phyloP scores from a whole-genome alignment of 2,113 vertebrate genomes.

The Albula glossodonta region DNA sequence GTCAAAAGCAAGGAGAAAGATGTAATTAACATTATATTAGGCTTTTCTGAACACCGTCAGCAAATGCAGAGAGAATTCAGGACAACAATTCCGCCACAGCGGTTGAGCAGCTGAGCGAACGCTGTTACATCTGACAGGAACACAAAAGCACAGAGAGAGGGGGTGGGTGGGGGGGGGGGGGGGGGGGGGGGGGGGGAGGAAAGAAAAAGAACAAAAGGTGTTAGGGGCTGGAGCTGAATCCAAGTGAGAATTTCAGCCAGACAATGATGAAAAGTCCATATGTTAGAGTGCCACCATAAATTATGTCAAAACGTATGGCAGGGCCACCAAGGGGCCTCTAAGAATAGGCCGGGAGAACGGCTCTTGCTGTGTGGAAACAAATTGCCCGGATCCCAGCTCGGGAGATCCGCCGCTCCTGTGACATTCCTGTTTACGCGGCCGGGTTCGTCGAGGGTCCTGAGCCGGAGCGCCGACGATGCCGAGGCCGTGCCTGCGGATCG shows the following conservation, averaged over 20 bases:
- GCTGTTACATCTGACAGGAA: neutral
- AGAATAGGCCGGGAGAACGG: slow-evolving; percentile 81
- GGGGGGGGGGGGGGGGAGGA: neutral
- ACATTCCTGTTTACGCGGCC: slow-evolving; percentile 74
- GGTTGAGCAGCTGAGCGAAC: neutral
- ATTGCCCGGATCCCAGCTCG: slow-evolving; percentile 76
- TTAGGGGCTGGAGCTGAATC: slow-evolving; percentile 20
- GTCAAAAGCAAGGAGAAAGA: neutral
- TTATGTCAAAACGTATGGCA: slow-evolving; percentile 77
- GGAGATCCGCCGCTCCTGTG: slow-evolving; percentile 76
- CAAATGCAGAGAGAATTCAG: neutral
- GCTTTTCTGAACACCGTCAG: neutral
- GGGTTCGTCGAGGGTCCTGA: slow-evolving; percentile 49
- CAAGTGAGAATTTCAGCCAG: slow-evolving; percentile 72
- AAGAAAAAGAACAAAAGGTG: neutral
- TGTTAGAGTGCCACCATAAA: slow-evolving; percentile 80
- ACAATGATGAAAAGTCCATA: slow-evolving; percentile 83
- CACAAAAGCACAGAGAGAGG: neutral
- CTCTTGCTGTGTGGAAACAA: slow-evolving; percentile 77
- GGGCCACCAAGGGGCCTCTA: slow-evolving; percentile 77
- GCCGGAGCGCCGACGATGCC: slow-evolving; percentile 51
- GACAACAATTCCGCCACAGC: neutral
- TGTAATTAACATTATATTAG: neutral
- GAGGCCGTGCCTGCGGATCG: too few species aligned
- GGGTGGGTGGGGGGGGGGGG: too few species aligned